Conservation (phyloP, 2,113 vertebrate species). For the Vulpes vulpes region DNA sequence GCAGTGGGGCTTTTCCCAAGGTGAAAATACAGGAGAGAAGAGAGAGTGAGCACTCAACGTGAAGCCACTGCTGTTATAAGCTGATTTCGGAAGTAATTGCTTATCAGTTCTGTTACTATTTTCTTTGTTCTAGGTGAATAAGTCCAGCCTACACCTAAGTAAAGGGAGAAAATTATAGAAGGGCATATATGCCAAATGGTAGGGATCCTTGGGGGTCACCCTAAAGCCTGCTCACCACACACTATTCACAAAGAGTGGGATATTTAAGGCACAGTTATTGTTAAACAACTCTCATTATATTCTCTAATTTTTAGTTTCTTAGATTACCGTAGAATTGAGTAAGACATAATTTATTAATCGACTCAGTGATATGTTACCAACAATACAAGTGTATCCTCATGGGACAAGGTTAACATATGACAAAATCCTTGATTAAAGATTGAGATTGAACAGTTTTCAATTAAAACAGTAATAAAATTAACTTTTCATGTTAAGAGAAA, state of each 20-base stretch:
- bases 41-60: neutral
- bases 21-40: neutral
- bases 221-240: neutral
- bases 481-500: neutral
- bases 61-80: neutral
- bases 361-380: neutral
- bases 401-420: neutral
- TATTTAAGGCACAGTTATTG: neutral
- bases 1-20: neutral
- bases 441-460: neutral
- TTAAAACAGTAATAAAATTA: slow-evolving; percentile 39
- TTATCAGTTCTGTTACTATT: neutral
- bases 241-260: neutral
- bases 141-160: neutral
- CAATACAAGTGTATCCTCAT: neutral
- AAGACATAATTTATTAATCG: neutral
- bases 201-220: accelerated
- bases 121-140: neutral
- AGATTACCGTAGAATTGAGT: neutral
- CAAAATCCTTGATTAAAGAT: neutral
- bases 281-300: neutral
- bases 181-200: accelerated
- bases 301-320: neutral
- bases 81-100: neutral
- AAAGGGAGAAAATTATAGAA: neutral